phyloP scores from a whole-genome alignment of 2,113 vertebrate genomes.

The Otis tarda region DNA sequence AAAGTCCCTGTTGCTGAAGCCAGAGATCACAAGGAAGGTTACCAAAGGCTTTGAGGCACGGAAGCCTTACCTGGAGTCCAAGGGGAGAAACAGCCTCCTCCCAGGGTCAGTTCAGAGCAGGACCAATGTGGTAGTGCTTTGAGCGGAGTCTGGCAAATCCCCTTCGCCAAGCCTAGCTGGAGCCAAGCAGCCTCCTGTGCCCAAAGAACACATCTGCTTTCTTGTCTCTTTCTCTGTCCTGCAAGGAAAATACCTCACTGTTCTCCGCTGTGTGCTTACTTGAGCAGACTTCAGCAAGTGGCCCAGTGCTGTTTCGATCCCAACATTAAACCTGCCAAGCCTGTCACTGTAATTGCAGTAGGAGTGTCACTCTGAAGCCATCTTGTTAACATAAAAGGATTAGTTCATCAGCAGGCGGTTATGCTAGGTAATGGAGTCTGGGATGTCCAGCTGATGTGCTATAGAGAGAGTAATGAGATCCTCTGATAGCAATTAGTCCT shows the following conservation, averaged over 20 bases:
- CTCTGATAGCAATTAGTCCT: neutral
- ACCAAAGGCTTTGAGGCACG: neutral
- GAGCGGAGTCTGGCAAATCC: neutral
- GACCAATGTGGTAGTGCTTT: neutral
- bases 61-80: neutral
- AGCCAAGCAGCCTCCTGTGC: neutral
- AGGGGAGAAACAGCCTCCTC: neutral
- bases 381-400: neutral
- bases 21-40: neutral
- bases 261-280: neutral
- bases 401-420: neutral
- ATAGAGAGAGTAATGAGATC: neutral
- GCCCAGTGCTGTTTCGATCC: neutral
- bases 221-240: neutral
- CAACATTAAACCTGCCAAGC: fast-evolving
- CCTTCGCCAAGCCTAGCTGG: fast-evolving
- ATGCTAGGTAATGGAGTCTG: neutral
- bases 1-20: neutral
- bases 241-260: neutral
- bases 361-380: neutral
- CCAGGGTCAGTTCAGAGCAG: fast-evolving
- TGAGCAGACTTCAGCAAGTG: neutral
- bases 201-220: neutral
- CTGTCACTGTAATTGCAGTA: neutral
- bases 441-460: neutral